Evolutionary conservation across 2,113 vertebrate species (phyloP).

Genomic region (Pteruthius melanotis): DNA sequence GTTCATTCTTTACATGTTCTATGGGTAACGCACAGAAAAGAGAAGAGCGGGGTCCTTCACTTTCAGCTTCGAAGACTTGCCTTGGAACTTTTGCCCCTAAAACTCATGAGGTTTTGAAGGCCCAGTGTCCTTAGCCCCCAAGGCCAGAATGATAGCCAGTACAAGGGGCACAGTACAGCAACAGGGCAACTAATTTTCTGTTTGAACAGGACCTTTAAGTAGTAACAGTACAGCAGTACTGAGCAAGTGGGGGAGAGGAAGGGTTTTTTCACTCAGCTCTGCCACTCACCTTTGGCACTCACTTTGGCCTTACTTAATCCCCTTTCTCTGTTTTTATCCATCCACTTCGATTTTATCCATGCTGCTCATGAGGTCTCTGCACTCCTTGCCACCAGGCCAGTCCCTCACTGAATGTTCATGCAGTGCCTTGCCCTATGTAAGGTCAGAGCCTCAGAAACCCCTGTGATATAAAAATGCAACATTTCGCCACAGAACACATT

Average conservation of each 20-base stretch:
- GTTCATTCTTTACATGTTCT: accelerated
- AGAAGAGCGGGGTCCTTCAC: not conserved
- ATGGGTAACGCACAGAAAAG: not conserved
- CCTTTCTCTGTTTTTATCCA: not conserved
- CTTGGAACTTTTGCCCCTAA: not conserved
- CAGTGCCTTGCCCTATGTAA: not conserved
- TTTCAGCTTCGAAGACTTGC: not conserved
- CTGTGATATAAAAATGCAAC: not conserved
- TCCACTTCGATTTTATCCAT: not conserved
- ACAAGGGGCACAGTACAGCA: not conserved
- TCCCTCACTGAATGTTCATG: not conserved
- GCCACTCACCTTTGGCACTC: not conserved
- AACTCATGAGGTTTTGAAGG: not conserved
- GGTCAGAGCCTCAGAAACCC: not conserved
- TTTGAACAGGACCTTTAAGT: not conserved
- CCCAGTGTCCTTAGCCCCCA: not conserved
- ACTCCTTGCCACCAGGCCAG: not conserved
- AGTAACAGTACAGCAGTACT: not conserved
- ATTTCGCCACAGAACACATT: not conserved
- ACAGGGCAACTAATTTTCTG: not conserved
- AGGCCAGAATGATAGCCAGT: not conserved
- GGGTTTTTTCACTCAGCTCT: not conserved
- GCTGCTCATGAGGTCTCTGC: not conserved
- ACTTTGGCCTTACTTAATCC: not conserved
- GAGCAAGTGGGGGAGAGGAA: not conserved